These are phyloP conservation scores for Fulmarus glacialis DNA, from an alignment of 2,113 vertebrate genomes.

Conservation along the genomic window DNA sequence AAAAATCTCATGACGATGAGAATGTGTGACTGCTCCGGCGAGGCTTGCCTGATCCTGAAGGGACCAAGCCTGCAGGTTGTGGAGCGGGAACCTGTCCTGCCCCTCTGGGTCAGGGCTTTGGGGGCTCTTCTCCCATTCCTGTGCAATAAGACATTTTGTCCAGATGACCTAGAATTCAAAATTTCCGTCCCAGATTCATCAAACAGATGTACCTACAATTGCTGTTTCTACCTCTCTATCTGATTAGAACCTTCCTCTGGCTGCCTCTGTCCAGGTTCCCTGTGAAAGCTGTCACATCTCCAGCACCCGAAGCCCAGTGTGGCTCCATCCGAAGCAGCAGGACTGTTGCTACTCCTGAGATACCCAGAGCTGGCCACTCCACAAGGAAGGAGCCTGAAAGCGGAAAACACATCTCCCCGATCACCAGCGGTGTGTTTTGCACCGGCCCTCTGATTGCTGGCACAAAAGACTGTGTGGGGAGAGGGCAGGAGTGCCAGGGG, in stretches of 20 bases:
- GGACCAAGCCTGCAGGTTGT: fast-evolving
- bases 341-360: neutral
- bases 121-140: neutral
- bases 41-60: neutral
- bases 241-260: neutral
- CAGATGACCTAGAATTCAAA: neutral
- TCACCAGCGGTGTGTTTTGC: neutral
- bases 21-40: too few species aligned
- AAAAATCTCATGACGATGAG: neutral
- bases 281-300: neutral
- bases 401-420: fast-evolving
- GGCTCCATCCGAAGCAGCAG: neutral
- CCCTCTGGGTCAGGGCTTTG: neutral
- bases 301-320: neutral
- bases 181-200: neutral
- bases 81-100: neutral
- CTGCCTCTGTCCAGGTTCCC: neutral
- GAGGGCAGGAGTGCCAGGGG: neutral
- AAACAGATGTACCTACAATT: neutral
- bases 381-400: neutral
- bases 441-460: neutral
- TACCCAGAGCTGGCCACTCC: neutral
- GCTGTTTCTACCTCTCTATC: neutral
- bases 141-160: neutral
- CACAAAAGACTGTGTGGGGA: neutral